Base-by-base conservation (phyloP, 1,140 invertebrate species). In the Papilio helenus region DNA sequence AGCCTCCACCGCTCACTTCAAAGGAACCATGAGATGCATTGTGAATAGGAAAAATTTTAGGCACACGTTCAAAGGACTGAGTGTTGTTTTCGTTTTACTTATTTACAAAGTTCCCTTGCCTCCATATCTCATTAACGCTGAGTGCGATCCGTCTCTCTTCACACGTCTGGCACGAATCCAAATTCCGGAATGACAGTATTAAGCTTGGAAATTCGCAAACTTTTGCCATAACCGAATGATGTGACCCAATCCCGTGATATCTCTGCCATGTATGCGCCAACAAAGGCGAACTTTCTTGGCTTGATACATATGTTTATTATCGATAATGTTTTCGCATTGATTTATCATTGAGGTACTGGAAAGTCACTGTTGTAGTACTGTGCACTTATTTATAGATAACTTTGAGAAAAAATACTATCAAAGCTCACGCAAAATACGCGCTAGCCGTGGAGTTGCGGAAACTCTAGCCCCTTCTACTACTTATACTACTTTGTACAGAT, bases 151-250 rank as follows among this genome's bases (percentile, higher is more conserved):
- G 55, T 86, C 85, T 86, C 83, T 86, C 84, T 84, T 85, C 79
- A 78, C 49, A 81, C 58, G 65, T 83, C 85, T 89, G 87, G 87
- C 87, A 61, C 80, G 76, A 82, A 80, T 84, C 87, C 87, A 89
- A 87, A 51, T 79, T 84, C 79, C 81, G 83, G 78, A 80, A 82
- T 85, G 86, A 83, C 83, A 85, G 80, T 84, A 82, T 85, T 81
- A 86, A 83, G 73, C 80, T 58, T 79, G 80, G 79, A 81, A 80
- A 83, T 83, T 76, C 84, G 79, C 58, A 83, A 89, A 89, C 80
- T 89, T 87, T 84, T 73, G 77, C 76, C 26, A 77, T 77, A 77
- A 77, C 29, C 34, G 76, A 77, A 77, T 77, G 58, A 77, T 77
- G 76, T 77, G 76, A 77, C 76, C 76, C 58, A 77, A 77, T 77